phyloP scores from a whole-genome alignment of 2,797 vertebrate species.

The Prionace glauca region DNA sequence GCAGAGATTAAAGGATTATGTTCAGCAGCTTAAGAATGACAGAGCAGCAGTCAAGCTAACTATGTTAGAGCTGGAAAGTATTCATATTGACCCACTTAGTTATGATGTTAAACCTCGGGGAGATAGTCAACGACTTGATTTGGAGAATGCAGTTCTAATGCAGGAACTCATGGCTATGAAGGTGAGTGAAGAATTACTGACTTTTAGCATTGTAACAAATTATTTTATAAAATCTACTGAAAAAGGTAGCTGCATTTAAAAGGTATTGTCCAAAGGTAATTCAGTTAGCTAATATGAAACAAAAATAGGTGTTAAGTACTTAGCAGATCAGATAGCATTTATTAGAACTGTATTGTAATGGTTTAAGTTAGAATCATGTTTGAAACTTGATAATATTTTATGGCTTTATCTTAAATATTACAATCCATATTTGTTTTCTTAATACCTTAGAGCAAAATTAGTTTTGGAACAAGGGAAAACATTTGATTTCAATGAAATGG shows the following conservation, averaged over 20 bases:
- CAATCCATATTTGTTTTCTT: not conserved
- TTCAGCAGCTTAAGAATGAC: constrained; percentile 77
- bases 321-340: not conserved
- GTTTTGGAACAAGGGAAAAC: not conserved
- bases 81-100: constrained; percentile 75
- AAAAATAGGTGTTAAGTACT: not conserved
- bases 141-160: constrained; percentile 80
- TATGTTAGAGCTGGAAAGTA: constrained; percentile 76
- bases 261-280: not conserved
- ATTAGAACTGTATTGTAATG: not conserved
- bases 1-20: constrained; percentile 75
- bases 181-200: constrained; percentile 50
- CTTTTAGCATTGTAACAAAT: not conserved
- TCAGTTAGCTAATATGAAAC: not conserved
- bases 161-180: constrained; percentile 88
- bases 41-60: constrained; percentile 75
- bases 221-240: not conserved
- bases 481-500: not conserved
- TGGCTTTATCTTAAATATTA: not conserved
- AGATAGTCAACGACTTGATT: constrained; percentile 72
- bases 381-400: not conserved
- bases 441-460: not conserved
- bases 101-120: constrained; percentile 70
- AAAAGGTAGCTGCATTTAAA: not conserved
- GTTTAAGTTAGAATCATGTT: not conserved